These are phyloP conservation scores for Amorpha juglandis DNA, from an alignment of 2,888 invertebrate genomes.

Conservation along the genomic window DNA sequence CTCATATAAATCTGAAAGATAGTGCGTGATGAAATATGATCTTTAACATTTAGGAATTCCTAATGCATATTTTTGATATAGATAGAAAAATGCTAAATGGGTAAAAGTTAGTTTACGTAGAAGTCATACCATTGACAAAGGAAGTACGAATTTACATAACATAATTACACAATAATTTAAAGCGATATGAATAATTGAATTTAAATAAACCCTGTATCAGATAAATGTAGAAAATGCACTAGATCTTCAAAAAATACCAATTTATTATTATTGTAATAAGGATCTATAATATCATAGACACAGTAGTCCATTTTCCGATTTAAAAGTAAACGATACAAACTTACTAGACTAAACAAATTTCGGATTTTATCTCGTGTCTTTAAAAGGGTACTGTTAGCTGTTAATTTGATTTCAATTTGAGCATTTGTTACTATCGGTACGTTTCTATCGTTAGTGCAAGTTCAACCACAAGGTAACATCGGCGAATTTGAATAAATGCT, in stretches of 20 bases:
- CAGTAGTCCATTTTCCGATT: background rate
- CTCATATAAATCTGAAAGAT: background rate
- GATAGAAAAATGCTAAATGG: background rate
- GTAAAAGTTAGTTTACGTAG: background rate
- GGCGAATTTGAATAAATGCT: constrained; percentile 8
- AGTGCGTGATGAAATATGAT: background rate
- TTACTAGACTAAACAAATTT: constrained; percentile 10
- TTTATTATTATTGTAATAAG: too few relatives aligned
- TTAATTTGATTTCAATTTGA: constrained; percentile 24
- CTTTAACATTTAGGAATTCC: background rate
- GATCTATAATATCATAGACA: background rate
- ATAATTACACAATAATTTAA: background rate
- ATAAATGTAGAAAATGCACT: too few relatives aligned
- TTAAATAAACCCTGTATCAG: background rate
- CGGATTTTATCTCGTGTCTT: constrained; percentile 15
- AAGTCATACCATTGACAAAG: background rate
- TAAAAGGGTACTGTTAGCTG: constrained; percentile 19
- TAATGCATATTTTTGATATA: background rate
- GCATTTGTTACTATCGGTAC: constrained; percentile 6
- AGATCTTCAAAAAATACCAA: too few relatives aligned
- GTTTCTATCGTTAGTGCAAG: constrained; percentile 7
- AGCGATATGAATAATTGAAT: background rate
- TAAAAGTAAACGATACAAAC: constrained; percentile 3
- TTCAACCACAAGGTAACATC: constrained; percentile 12
- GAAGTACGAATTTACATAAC: too few relatives aligned